Evolutionary conservation across 2,113 vertebrate species (phyloP).

Genomic region (Trinectes maculatus): DNA sequence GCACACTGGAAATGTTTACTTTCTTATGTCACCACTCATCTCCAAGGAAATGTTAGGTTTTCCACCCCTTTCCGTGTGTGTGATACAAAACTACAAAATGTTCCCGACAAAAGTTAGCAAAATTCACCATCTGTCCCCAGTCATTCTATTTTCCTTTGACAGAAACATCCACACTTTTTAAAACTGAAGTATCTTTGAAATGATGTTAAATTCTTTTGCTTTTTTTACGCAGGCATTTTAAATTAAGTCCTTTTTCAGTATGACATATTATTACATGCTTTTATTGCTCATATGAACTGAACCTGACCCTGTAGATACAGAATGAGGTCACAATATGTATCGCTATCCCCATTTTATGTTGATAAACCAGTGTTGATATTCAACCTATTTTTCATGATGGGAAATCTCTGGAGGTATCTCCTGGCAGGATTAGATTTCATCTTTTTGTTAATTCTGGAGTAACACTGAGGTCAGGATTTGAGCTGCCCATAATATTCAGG

Average conservation of each 20-base stretch:
- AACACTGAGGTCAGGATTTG: not conserved
- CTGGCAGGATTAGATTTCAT: not conserved
- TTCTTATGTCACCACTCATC: not conserved
- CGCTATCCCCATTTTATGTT: too few relatives aligned
- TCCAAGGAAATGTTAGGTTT: not conserved
- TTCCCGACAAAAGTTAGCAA: not conserved
- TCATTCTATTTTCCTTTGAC: not conserved
- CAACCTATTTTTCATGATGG: not conserved
- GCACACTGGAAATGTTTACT: not conserved
- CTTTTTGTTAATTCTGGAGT: not conserved
- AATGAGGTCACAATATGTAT: too few relatives aligned
- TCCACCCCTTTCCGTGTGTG: not conserved
- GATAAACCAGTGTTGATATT: not conserved
- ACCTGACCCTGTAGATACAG: too few relatives aligned
- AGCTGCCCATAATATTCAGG: not conserved
- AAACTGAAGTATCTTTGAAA: too few relatives aligned
- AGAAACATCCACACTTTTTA: too few relatives aligned
- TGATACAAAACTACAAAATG: not conserved
- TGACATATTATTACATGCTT: too few relatives aligned
- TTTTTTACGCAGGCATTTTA: too few relatives aligned
- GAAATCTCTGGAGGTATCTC: not conserved
- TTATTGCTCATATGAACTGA: too few relatives aligned
- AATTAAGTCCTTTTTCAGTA: too few relatives aligned
- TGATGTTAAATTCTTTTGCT: too few relatives aligned
- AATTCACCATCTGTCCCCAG: not conserved